Conservation (phyloP, 2,888 invertebrate species). For the Anodontia alba region DNA sequence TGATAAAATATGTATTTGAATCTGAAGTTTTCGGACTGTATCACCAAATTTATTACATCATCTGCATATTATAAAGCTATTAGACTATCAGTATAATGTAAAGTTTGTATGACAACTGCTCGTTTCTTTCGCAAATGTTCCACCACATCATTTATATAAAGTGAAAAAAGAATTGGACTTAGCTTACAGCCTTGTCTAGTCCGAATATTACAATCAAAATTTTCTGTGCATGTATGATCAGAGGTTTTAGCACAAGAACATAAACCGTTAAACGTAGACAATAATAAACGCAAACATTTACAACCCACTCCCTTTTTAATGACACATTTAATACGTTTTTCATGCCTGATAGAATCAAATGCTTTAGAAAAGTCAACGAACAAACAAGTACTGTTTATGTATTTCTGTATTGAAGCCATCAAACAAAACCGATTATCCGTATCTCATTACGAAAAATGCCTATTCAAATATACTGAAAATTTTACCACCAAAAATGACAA, state of each 20-base stretch:
- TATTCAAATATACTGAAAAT: too few relatives aligned
- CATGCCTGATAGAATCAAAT: background rate
- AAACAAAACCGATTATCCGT: slow-evolving; percentile 1
- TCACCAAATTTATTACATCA: slow-evolving; percentile 6
- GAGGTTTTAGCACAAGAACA: slow-evolving; percentile 2
- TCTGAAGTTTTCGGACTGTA: background rate
- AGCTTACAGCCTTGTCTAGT: slow-evolving; percentile 1
- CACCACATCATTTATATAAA: slow-evolving; percentile 10
- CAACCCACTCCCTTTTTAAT: background rate
- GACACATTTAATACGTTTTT: background rate
- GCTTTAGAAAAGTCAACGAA: slow-evolving; percentile 12
- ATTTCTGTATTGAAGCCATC: background rate
- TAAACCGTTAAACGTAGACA: background rate
- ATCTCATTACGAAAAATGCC: too few relatives aligned
- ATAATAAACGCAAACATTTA: background rate
- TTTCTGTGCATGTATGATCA: background rate
- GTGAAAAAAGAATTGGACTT: background rate
- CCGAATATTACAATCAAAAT: slow-evolving; percentile 17
- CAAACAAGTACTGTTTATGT: background rate
- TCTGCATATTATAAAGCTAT: slow-evolving; percentile 6
- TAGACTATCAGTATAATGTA: background rate
- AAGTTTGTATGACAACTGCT: background rate
- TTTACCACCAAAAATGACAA: too few relatives aligned
- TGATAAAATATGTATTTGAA: background rate
- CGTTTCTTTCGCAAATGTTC: background rate